Conservation (phyloP, 2,113 vertebrate genomes). For the Zeus faber region DNA sequence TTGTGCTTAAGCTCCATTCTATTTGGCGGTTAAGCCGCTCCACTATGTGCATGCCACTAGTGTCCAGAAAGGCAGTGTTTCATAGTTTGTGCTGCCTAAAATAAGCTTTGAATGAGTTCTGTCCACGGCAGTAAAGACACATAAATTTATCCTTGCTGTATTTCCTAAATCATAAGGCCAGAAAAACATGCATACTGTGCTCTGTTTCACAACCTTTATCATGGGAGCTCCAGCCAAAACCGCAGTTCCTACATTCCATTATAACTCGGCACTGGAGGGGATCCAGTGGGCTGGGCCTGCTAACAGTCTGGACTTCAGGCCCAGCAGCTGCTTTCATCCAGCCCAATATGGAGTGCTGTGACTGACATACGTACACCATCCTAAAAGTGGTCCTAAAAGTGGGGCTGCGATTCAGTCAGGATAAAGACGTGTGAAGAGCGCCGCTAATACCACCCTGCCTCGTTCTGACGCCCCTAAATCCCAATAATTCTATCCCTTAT, state of each 20-base stretch:
- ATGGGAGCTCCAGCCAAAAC: constrained; percentile 56
- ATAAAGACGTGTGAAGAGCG: constrained; percentile 58
- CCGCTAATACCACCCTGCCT: constrained; percentile 54
- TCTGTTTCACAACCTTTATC: constrained; percentile 67
- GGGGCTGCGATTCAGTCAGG: constrained; percentile 42
- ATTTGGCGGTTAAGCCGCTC: constrained; percentile 53
- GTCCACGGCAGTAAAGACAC: constrained; percentile 45
- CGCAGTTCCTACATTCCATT: constrained; percentile 61
- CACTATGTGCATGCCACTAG: constrained; percentile 36
- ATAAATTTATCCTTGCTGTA: constrained; percentile 17
- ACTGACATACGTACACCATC: constrained; percentile 38
- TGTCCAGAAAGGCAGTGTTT: constrained; percentile 38
- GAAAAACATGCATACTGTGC: constrained; percentile 63
- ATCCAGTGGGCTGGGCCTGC: constrained; percentile 53
- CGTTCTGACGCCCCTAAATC: constrained; percentile 60
- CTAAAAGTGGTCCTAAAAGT: constrained; percentile 24
- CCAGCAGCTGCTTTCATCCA: constrained; percentile 61
- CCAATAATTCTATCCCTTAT: constrained; percentile 67
- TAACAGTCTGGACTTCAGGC: constrained; percentile 40
- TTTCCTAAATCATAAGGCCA: constrained; percentile 38
- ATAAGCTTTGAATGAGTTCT: constrained; percentile 43
- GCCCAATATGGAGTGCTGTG: constrained; percentile 46
- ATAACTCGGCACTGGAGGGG: constrained; percentile 54
- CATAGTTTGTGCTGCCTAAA: constrained; percentile 36
- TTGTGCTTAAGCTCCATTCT: constrained; percentile 42